Conservation (phyloP, 2,888 invertebrate genomes). For the Erebia palarica region DNA sequence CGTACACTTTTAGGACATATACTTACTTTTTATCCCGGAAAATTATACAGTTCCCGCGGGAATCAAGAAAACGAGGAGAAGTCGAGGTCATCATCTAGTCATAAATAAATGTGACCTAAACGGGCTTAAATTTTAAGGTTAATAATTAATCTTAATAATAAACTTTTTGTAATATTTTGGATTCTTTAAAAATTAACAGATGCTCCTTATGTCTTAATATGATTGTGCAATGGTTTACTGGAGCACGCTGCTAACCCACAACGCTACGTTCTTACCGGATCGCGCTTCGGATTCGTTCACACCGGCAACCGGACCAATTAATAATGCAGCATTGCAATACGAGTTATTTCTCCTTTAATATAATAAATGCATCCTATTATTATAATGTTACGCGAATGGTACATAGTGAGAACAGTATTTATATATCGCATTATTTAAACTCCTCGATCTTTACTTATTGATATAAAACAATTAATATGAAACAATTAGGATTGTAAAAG, state of each 20-base stretch:
- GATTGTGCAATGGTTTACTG: conserved; percentile 73
- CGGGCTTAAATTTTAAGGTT: too few species aligned
- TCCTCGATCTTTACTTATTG: not conserved
- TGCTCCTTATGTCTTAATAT: conserved; percentile 51
- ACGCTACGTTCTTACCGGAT: conserved; percentile 72
- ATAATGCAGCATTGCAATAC: conserved; percentile 27
- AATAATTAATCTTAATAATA: too few species aligned
- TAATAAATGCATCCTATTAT: conserved; percentile 27
- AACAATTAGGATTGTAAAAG: too few species aligned
- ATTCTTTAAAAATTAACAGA: not conserved
- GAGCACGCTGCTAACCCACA: conserved; percentile 71
- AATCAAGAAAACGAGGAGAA: too few species aligned
- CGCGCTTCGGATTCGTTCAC: conserved; percentile 55
- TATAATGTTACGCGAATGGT: conserved; percentile 11
- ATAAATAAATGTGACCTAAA: too few species aligned
- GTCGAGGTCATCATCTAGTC: too few species aligned
- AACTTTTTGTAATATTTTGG: too few species aligned
- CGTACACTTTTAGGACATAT: too few species aligned
- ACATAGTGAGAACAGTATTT: not conserved
- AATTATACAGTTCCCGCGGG: too few species aligned
- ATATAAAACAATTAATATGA: not conserved
- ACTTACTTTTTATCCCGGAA: too few species aligned
- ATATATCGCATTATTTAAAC: not conserved
- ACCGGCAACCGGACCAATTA: conserved; percentile 42
- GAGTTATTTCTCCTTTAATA: conserved; percentile 20